Percentiles rank a stretch among this genome's conserved stretches.
Evolutionary conservation across 2,888 invertebrate genomes (phyloP).

Genomic region (Argynnis bischoffii): DNA sequence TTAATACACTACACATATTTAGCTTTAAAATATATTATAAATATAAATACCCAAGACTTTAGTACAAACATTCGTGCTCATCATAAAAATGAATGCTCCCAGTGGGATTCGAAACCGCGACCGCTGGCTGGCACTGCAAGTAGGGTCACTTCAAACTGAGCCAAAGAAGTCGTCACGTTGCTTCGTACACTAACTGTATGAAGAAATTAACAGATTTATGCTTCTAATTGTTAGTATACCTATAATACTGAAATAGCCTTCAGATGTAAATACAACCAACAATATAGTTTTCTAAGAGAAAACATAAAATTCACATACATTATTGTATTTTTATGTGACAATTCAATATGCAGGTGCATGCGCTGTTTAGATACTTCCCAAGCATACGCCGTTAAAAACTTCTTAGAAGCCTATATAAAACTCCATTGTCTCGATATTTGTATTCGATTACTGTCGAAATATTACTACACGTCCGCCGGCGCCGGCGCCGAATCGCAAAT

Average conservation of each 20-base stretch:
- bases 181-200: too few species aligned
- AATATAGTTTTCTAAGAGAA: not conserved
- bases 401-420: constrained; percentile 62
- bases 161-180: too few species aligned
- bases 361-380: constrained; percentile 66
- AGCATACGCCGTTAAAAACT: constrained; percentile 66
- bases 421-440: constrained; percentile 65
- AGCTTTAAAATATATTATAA: too few species aligned
- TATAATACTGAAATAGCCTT: not conserved
- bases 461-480: constrained; percentile 63
- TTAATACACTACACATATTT: too few species aligned
- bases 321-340: constrained; percentile 36
- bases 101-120: too few species aligned
- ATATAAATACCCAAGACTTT: too few species aligned
- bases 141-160: too few species aligned
- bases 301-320: not conserved
- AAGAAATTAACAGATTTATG: too few species aligned
- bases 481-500: constrained; percentile 74
- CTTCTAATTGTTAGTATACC: too few species aligned
- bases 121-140: too few species aligned
- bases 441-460: constrained; percentile 63
- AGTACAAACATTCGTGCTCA: too few species aligned
- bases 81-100: too few species aligned
- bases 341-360: constrained; percentile 68
- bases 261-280: not conserved